Base-by-base conservation (phyloP, 2,113 vertebrate species). In the Channa maculata region DNA sequence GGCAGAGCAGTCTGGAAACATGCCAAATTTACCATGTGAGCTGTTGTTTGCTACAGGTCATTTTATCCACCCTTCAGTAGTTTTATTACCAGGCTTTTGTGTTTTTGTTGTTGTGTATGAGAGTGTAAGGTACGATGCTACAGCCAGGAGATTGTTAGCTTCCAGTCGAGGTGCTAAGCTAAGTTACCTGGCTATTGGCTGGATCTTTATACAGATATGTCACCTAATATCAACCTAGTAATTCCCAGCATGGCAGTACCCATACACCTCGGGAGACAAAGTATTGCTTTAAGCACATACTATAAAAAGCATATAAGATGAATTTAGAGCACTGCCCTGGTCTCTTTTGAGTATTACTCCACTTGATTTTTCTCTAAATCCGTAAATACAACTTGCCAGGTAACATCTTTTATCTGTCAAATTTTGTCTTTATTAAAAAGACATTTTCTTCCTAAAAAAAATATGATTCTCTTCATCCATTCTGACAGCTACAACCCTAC, bases 401-500 rank as follows among this genome's bases (percentile, higher is more conserved):
- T 41, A 55, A 57, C 33, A 54, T 71, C 14, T 54, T 72, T 70
- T 46, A 53, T 63, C 46, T 33, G 54, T 59, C 54, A 63, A 37
- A 50, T 14, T 33, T 0, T 14, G 36, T 41, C 41, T 46, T 50
- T 62, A 60, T 46, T 72, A 59, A 71, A 74, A 66, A 12, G 15
- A 44, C n/a, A 37, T n/a, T 37, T 66, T 85, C 50, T 66, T 85
- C 50, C 39, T 67, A 7, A 43, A 24, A 48, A 63, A 61, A 66
- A 62, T 34, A 6, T 75, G 10, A 60, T 63, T 63, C 10, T 41
- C 2, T 14, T 57, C 15, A 76, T 65, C 55, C 15, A 39, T 37
- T 71, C 49, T 76, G 73, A 84, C 70, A 75, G 65, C 76, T 70
- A 72, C 50, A 72, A 72, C 7, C 59, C 57, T 53, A 38, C 48